Base-by-base conservation (phyloP, 1,140 invertebrate species). In the Fragariocoptes setiger region DNA sequence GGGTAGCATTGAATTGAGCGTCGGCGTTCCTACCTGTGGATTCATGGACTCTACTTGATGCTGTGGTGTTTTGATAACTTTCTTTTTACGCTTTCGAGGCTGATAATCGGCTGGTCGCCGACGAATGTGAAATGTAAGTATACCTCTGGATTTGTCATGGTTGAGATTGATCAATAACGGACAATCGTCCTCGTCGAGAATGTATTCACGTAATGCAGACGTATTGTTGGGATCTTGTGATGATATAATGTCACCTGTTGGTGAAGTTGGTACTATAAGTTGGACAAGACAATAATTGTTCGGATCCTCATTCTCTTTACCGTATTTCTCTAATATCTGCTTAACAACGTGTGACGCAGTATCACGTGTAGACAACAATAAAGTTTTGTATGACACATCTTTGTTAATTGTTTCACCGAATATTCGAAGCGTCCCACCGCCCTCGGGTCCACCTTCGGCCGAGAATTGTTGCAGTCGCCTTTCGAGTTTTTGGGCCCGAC, bases 311-410 rank as follows among this genome's bases (percentile, higher is more conserved):
- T 76, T 72, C 38, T 77, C 71, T 41, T 92, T 61, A 14, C 82
- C 85, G 58, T 97, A 97, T 62, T 97, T 97, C 44, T 83, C 73
- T 14, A 97, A 65, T 69, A 92, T 94, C 65, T 97, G 88, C 49
- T 74, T 66, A 21, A 97, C 77, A 35, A 97, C 83, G 47, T 71
- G 71, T 22, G 72, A 71, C 2, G 86, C 83, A 31, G 72, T 75
- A 57, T 97, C 90, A 36, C 77, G 67, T 13, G 88, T 74, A 16
- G 85, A 90, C 21, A 97, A 62, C 45, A 97, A 63, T 31, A 99
- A 61, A 2, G 90, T 95, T 63, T 97, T 95, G 59, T 99, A 99
- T 35, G 90, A 88, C 46, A 94, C 82, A 62, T 92, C 85, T 51
- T 78, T 74, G 53, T 82, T 83, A 4, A 99, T 63, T 13, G 82